These are phyloP conservation scores for Sphecodes monilicornis DNA, from an alignment of 2,888 invertebrate genomes.

Conservation along the genomic window DNA sequence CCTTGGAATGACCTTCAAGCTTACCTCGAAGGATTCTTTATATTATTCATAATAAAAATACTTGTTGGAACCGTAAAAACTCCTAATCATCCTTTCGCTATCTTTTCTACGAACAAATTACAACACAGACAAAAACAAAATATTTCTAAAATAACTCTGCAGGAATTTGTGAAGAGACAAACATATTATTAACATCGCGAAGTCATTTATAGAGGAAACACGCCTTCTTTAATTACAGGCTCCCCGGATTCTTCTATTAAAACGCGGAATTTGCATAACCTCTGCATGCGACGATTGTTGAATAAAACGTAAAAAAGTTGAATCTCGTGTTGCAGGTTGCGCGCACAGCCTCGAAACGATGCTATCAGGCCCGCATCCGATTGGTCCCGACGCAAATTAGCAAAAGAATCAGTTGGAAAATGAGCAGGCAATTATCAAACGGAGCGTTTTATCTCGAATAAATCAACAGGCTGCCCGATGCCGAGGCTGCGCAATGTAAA, in stretches of 20 bases:
- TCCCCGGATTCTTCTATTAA: not conserved
- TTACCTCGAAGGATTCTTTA: not conserved
- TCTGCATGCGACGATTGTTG: not conserved
- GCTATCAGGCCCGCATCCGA: slow-evolving; percentile 21
- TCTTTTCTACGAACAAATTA: not conserved
- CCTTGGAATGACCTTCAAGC: not conserved
- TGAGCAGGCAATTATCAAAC: not conserved
- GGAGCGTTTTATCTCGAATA: slow-evolving; percentile 17
- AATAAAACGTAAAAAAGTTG: not conserved
- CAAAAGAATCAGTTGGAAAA: slow-evolving; percentile 11
- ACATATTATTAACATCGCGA: not conserved
- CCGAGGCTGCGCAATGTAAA: not conserved
- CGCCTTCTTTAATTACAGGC: not conserved
- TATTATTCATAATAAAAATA: not conserved
- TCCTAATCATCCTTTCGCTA: not conserved
- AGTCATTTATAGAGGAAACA: not conserved
- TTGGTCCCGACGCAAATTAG: not conserved
- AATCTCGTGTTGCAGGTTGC: not conserved
- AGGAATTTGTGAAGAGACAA: not conserved
- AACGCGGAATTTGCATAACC: not conserved
- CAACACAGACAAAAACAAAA: not conserved
- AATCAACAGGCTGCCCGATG: not conserved
- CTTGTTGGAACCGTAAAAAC: not conserved
- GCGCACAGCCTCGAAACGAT: not conserved
- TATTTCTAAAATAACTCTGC: not conserved